Conservation (phyloP, 2,888 invertebrate genomes). For the Rhingia rostrata region DNA sequence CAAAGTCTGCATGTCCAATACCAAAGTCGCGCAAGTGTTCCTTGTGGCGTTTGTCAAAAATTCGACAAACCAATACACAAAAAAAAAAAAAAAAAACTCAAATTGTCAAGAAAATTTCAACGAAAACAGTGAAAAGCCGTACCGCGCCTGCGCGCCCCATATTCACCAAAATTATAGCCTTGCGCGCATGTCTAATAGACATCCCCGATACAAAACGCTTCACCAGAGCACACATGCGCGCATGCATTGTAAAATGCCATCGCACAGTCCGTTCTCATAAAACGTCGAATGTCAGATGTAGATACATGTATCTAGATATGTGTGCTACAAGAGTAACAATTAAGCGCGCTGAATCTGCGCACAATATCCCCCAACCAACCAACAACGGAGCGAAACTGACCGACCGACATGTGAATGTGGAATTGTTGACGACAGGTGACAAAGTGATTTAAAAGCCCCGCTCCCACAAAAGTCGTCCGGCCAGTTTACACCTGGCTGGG, state of each 20-base stretch:
- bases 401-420: constrained; percentile 70
- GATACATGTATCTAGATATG: constrained; percentile 20
- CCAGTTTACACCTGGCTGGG: constrained; percentile 69
- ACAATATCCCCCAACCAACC: constrained; percentile 23
- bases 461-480: constrained; percentile 49
- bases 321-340: constrained; percentile 58
- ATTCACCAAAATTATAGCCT: constrained; percentile 66
- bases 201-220: constrained; percentile 62
- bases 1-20: constrained; percentile 27
- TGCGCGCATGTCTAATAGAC: constrained; percentile 69
- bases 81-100: constrained; percentile 59
- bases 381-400: constrained; percentile 41
- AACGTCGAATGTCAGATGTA: constrained; percentile 58
- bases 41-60: constrained; percentile 56
- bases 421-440: constrained; percentile 75
- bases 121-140: constrained; percentile 39
- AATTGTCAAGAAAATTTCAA: constrained; percentile 70
- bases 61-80: constrained; percentile 47
- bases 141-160: constrained; percentile 34
- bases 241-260: constrained; percentile 34
- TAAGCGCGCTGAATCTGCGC: constrained; percentile 56
- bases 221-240: constrained; percentile 43
- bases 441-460: constrained; percentile 67
- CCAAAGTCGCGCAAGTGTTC: constrained; percentile 33
- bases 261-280: constrained; percentile 59